Percentiles rank a stretch among this genome's conserved stretches.
Evolutionary conservation across 2,888 invertebrate genomes (phyloP).

Genomic region (Trachelus stipa): DNA sequence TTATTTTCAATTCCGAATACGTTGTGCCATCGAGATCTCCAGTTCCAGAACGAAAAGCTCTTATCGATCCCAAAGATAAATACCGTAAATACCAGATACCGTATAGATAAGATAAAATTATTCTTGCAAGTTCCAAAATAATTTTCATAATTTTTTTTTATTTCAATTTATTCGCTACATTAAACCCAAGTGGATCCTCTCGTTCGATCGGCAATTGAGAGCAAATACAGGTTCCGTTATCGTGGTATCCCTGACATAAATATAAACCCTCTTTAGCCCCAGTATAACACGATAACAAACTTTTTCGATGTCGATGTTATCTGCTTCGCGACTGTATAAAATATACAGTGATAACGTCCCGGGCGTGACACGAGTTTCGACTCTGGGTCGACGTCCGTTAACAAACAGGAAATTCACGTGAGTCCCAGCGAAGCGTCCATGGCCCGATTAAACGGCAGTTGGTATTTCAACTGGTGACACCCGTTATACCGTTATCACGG

Average conservation of each 20-base stretch:
- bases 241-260: background rate
- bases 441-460: background rate
- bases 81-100: background rate
- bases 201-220: background rate
- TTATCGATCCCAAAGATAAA: background rate
- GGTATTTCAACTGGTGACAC: background rate
- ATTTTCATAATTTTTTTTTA: background rate
- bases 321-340: slow-evolving; percentile 24
- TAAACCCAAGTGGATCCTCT: background rate
- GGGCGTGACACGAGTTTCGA: slow-evolving; percentile 28
- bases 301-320: background rate
- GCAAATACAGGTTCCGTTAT: background rate
- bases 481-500: background rate
- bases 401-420: slow-evolving; percentile 11
- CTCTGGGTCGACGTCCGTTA: slow-evolving; percentile 32
- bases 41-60: background rate
- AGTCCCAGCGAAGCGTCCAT: background rate
- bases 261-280: background rate
- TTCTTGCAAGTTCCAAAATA: background rate
- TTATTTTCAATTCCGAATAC: background rate
- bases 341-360: slow-evolving; percentile 31
- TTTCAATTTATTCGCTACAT: background rate
- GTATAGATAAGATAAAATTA: background rate
- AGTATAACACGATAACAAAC: background rate
- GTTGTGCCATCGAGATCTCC: background rate